A percentile compares a stretch with the other conserved stretches of the same genome.
Evolutionary conservation across 2,797 vertebrate species (phyloP).

Genomic region (Acridotheres tristis): DNA sequence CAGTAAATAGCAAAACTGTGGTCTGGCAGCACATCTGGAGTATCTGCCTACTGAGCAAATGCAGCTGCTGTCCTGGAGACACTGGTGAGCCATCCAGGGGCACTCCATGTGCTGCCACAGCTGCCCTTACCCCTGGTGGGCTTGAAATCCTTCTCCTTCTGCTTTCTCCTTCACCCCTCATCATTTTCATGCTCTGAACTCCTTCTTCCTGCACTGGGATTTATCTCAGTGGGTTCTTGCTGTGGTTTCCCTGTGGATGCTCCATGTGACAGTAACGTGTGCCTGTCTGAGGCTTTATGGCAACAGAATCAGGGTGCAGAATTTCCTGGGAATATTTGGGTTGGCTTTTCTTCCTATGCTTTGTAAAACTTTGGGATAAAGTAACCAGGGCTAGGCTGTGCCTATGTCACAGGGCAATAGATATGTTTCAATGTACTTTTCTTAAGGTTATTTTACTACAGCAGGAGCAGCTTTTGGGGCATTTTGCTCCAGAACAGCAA

Average conservation of each 20-base stretch:
- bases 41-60: slow-evolving; percentile 54
- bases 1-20: slow-evolving; percentile 45
- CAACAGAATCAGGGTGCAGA: not conserved
- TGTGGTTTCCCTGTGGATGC: not conserved
- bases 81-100: not conserved
- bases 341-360: not conserved
- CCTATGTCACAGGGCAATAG: not conserved
- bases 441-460: not conserved
- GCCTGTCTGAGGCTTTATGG: not conserved
- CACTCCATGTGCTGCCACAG: not conserved
- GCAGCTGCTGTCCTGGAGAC: slow-evolving; percentile 28
- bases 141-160: not conserved
- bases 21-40: slow-evolving; percentile 43
- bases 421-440: not conserved
- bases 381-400: not conserved
- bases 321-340: not conserved
- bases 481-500: not conserved
- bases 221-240: not conserved
- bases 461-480: not conserved
- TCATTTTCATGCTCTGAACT: not conserved
- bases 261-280: fast-evolving
- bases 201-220: not conserved
- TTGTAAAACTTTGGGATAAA: not conserved
- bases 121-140: not conserved
- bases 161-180: not conserved